Evolutionary conservation across 2,888 invertebrate genomes (phyloP).

Genomic region (Netelia virgata): DNA sequence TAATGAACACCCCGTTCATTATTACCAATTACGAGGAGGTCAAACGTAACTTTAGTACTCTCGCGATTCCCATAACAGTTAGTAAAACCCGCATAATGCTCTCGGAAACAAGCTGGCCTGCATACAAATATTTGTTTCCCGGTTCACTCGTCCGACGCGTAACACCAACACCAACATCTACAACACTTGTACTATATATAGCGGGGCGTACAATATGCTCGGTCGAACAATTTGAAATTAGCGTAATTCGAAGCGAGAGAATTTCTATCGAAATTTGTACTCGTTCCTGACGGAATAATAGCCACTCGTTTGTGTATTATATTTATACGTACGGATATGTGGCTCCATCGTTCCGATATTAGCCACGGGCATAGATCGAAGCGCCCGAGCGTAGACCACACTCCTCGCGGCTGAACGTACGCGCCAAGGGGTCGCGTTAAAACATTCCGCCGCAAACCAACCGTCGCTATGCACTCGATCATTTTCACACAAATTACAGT

Average conservation of each 20-base stretch:
- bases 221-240: conserved; percentile 42
- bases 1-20: too few relatives aligned
- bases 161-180: background rate
- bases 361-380: background rate
- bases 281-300: conserved; percentile 13
- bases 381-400: conserved; percentile 1
- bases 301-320: background rate
- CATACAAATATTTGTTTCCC: conserved; percentile 53
- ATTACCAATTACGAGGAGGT: too few relatives aligned
- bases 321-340: background rate
- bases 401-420: too few relatives aligned
- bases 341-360: background rate
- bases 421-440: too few relatives aligned
- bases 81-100: conserved; percentile 37
- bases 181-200: background rate
- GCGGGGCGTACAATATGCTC: background rate
- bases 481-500: too few relatives aligned
- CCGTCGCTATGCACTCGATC: too few relatives aligned
- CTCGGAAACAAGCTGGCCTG: conserved; percentile 30
- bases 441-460: too few relatives aligned
- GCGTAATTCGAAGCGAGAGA: conserved; percentile 27
- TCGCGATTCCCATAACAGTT: conserved; percentile 19
- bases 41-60: background rate
- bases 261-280: conserved; percentile 39
- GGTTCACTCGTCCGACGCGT: conserved; percentile 24